Base-by-base conservation (phyloP, 2,888 invertebrate species). In the Lasius fuliginosus region DNA sequence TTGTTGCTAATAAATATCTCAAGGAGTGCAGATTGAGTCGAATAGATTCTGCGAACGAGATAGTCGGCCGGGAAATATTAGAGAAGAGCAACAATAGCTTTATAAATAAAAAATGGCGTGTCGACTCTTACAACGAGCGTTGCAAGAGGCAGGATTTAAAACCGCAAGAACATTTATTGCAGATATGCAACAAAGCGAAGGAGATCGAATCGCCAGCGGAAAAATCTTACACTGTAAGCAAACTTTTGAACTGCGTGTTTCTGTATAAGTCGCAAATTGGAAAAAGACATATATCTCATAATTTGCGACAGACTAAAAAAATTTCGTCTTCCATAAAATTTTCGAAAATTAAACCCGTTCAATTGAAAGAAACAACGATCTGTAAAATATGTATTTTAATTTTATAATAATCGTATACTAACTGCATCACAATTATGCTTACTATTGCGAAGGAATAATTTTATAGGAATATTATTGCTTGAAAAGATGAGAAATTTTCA, bases 121-220 rank as follows among this genome's bases (percentile, higher is more conserved):
- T 95, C 0, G 96, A 96, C 0, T 97, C 97, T 0, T 96, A 96
- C 89, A 96, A 96, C 12, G 96, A 96, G 75, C 95, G 97, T 82
- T 95, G 96, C 88, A 92, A 95, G 56, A 95, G 95, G 64, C 94
- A 95, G 36, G 94, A 95, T 84, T 95, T 96, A 91, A 95, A 95
- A 4, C 90, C 95, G 0, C 94, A 95, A 75, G 95, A 96, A 42
- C 89, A 84, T 1, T 77, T 86, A 71, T 46, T 18, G 42, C 75
- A 69, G n/a, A 30, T 68, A 83, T 77, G 85, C 40, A 36, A 69
- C 40, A 64, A 67, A 15, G 56, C 33, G 23, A 73, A 81, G 74
- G 18, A 85, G 4, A 53, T 82, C 15, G 2, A 64, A 36, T 23
- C 62, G 4, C 53, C 68, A 15, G 12, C 58, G 6, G 1, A 60